Percentiles rank a stretch among this genome's conserved stretches.
phyloP scores from a whole-genome alignment of 2,113 vertebrate species.

The Dicerorhinus sumatrensis region DNA sequence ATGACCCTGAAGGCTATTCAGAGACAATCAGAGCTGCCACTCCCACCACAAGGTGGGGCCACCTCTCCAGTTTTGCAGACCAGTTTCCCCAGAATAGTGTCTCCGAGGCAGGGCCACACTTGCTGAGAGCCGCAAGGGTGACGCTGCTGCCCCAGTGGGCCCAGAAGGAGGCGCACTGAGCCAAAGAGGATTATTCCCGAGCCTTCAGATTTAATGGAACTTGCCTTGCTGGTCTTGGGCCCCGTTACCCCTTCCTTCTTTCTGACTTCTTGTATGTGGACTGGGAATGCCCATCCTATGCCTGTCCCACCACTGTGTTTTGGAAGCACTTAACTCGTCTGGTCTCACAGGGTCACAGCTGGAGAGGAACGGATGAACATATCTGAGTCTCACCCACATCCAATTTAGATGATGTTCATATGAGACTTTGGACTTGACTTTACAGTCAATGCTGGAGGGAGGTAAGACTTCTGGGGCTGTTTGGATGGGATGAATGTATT shows the following conservation, averaged over 20 bases:
- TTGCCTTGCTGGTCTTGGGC: no score
- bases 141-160: neutral
- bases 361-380: neutral
- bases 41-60: no score
- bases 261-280: neutral
- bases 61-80: neutral
- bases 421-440: neutral
- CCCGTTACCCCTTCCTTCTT: no score
- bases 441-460: neutral
- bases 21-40: neutral
- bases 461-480: neutral
- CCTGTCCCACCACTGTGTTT: neutral
- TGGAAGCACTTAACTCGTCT: neutral
- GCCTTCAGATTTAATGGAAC: neutral
- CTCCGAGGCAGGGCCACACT: neutral
- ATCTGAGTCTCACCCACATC: neutral
- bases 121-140: fast-evolving
- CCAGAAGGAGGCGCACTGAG: neutral
- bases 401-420: neutral
- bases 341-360: neutral
- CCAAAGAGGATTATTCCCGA: no score
- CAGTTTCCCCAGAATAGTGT: fast-evolving
- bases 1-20: neutral
- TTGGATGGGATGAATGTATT: neutral
- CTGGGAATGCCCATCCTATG: fast-evolving